Conservation (phyloP, 2,113 vertebrate species). For the Dasypus novemcinctus region DNA sequence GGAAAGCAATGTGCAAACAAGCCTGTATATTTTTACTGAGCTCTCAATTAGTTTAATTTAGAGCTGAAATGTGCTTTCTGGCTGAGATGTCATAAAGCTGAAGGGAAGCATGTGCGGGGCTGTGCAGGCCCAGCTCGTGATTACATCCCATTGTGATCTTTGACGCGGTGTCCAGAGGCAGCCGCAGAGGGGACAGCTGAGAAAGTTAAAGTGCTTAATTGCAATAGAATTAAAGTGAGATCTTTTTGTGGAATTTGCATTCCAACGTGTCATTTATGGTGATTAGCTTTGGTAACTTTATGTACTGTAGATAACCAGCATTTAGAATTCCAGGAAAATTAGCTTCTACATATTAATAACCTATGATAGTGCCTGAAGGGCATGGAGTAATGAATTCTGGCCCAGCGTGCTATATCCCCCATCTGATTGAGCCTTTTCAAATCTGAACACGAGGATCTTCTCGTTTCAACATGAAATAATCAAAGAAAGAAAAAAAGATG, state of each 20-base stretch:
- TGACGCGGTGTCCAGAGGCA: not conserved
- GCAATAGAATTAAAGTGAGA: conserved; percentile 66
- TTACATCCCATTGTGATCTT: not conserved
- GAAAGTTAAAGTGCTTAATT: conserved; percentile 34
- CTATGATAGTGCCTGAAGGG: conserved; percentile 61
- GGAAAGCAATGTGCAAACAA: conserved; percentile 67
- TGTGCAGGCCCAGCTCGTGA: not conserved
- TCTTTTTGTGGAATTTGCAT: conserved; percentile 67
- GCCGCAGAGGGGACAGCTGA: conserved; percentile 31
- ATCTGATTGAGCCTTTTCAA: conserved; percentile 57
- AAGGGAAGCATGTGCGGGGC: not conserved
- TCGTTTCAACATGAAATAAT: conserved; percentile 55
- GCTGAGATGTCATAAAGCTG: conserved; percentile 50
- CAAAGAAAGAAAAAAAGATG: not conserved
- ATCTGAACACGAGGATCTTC: not conserved
- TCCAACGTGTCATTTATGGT: conserved; percentile 47
- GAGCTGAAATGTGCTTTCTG: conserved; percentile 52
- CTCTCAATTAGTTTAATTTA: conserved; percentile 71
- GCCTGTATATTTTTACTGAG: conserved; percentile 69
- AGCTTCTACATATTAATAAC: conserved; percentile 69
- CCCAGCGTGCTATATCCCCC: conserved; percentile 43
- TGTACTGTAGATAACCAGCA: conserved; percentile 57
- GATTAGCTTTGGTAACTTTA: conserved; percentile 66
- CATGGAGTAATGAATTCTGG: conserved; percentile 66
- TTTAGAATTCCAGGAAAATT: conserved; percentile 62